phyloP scores from a whole-genome alignment of 2,797 vertebrate species.

The Gymnoscopelus microlampas region DNA sequence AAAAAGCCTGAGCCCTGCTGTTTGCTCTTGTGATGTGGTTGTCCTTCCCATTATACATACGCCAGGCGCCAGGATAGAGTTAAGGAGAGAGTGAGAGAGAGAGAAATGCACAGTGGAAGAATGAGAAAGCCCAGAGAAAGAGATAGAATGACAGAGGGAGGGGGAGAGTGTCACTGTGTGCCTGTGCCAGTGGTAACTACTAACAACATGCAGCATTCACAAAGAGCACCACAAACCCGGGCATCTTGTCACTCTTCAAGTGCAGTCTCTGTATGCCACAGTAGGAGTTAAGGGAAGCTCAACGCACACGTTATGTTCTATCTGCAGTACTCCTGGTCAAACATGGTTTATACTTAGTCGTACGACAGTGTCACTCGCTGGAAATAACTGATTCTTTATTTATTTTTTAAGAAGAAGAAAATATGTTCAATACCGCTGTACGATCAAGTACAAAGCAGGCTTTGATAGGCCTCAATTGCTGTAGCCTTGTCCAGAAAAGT shows the following conservation, averaged over 20 bases:
- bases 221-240: conserved; percentile 49
- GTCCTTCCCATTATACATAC: conserved; percentile 56
- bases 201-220: conserved; percentile 77
- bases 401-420: too few species aligned
- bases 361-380: too few species aligned
- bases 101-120: background rate
- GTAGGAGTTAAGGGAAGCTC: background rate
- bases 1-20: conserved; percentile 42
- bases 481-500: conserved; percentile 41
- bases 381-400: too few species aligned
- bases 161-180: conserved; percentile 46
- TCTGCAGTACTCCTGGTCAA: too few species aligned
- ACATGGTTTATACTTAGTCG: too few species aligned
- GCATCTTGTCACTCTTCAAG: conserved; percentile 73
- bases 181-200: conserved; percentile 54
- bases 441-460: too few species aligned
- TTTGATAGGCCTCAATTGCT: conserved; percentile 25
- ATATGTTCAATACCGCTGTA: too few species aligned
- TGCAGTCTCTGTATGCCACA: conserved; percentile 39
- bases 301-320: too few species aligned
- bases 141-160: conserved; percentile 16
- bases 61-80: conserved; percentile 41
- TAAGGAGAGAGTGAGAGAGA: conserved; percentile 22
- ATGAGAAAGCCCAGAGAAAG: background rate
- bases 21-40: conserved; percentile 49